Percentiles rank a stretch among this genome's conserved stretches.
These are phyloP conservation scores for Homalodisca vitripennis DNA, from an alignment of 1,140 invertebrate species.

Conservation along the genomic window DNA sequence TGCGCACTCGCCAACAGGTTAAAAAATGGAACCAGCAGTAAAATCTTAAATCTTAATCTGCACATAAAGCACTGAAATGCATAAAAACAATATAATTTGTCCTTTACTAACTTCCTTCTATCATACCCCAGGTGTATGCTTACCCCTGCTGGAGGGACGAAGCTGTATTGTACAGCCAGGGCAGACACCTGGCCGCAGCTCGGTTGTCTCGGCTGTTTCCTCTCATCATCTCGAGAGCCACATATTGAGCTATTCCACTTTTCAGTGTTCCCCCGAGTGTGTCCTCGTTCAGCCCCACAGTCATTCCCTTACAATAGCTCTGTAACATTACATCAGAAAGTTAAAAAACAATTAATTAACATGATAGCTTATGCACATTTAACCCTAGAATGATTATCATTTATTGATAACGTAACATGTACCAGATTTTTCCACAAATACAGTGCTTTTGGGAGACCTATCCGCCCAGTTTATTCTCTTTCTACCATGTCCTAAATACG, in stretches of 20 bases:
- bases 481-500: no score
- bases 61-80: background rate
- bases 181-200: conserved; percentile 79
- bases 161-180: conserved; percentile 87
- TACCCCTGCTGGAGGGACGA: conserved; percentile 81
- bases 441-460: no score
- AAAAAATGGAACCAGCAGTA: no score
- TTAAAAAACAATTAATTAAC: no score
- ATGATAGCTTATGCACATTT: no score
- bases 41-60: no score
- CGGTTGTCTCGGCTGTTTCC: conserved; percentile 83
- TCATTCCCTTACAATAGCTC: conserved; percentile 77
- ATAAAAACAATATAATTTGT: background rate
- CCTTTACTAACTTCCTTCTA: background rate
- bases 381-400: no score
- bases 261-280: conserved; percentile 94
- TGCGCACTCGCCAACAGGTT: no score
- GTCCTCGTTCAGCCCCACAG: conserved; percentile 87
- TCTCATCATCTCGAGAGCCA: conserved; percentile 89
- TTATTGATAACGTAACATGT: no score
- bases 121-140: no score
- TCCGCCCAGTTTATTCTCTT: no score
- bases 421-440: no score
- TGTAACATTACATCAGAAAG: conserved; percentile 48
- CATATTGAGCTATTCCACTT: conserved; percentile 91